phyloP scores from a whole-genome alignment of 2,888 invertebrate species.

The Amphipyra tragopoginis region DNA sequence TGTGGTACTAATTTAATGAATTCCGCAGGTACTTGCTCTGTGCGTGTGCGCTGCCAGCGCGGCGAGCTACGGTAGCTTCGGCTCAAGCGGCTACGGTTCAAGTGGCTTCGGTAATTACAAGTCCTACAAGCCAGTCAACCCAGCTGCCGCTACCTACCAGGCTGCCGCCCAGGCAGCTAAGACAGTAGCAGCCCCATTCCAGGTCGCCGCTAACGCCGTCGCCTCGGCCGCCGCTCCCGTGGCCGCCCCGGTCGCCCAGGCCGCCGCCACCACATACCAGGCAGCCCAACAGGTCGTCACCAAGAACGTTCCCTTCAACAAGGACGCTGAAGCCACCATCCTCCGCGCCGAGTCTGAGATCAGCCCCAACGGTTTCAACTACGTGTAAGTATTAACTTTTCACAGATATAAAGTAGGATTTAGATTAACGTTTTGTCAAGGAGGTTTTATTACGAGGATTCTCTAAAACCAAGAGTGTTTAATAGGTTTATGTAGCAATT shows the following conservation, averaged over 20 bases:
- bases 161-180: not conserved
- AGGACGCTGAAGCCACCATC: slow-evolving; percentile 58
- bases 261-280: slow-evolving; percentile 9
- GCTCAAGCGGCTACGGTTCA: slow-evolving; percentile 24
- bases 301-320: slow-evolving; percentile 33
- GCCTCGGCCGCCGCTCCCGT: not conserved
- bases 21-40: slow-evolving; percentile 64
- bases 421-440: not conserved
- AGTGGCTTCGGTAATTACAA: slow-evolving; percentile 3
- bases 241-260: slow-evolving; percentile 11
- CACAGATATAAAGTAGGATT: not conserved
- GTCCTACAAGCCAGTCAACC: not conserved
- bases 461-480: too few species aligned
- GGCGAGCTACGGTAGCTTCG: slow-evolving; percentile 50
- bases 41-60: slow-evolving; percentile 70
- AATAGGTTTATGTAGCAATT: too few species aligned
- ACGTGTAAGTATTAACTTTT: slow-evolving; percentile 59
- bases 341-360: slow-evolving; percentile 63
- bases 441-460: not conserved
- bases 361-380: slow-evolving; percentile 62
- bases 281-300: slow-evolving; percentile 20
- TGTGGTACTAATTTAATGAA: not conserved
- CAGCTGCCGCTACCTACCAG: not conserved
- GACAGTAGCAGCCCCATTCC: not conserved
- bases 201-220: slow-evolving; percentile 13